These are phyloP conservation scores for Anagyrus pseudococci DNA, from an alignment of 2,888 invertebrate genomes.

Conservation along the genomic window DNA sequence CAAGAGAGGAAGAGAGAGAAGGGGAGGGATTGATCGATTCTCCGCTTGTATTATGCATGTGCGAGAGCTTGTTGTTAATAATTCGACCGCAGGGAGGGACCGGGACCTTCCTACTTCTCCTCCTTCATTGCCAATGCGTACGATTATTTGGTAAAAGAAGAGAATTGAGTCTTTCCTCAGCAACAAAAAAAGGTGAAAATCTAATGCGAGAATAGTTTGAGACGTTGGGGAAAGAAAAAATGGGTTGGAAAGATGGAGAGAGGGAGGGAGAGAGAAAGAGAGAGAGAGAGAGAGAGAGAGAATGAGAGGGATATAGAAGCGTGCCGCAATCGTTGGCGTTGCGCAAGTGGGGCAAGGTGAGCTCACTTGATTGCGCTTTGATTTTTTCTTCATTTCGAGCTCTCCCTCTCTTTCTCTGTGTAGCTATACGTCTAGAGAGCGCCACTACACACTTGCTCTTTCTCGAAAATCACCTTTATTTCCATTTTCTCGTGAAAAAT, in stretches of 20 bases:
- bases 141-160: neutral
- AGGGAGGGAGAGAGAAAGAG: neutral
- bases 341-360: conserved; percentile 36
- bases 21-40: conserved; percentile 25
- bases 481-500: too few species aligned
- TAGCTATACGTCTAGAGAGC: neutral
- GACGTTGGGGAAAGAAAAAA: too few species aligned
- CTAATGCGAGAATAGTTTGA: neutral
- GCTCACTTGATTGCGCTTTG: conserved; percentile 34
- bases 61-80: conserved; percentile 13
- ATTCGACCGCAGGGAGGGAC: conserved; percentile 4
- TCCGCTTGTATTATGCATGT: conserved; percentile 17
- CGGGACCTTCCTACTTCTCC: neutral
- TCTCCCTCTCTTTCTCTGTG: neutral
- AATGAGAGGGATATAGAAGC: conserved; percentile 1
- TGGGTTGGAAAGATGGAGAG: neutral
- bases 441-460: too few species aligned
- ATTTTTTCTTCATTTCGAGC: conserved; percentile 24
- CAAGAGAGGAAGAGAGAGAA: neutral
- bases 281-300: conserved; percentile 1
- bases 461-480: too few species aligned
- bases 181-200: neutral
- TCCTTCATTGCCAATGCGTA: neutral
- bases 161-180: neutral
- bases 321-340: conserved; percentile 12